Conservation (phyloP, 2,113 vertebrate genomes). For the Cryptomyrus ogoouensis region DNA sequence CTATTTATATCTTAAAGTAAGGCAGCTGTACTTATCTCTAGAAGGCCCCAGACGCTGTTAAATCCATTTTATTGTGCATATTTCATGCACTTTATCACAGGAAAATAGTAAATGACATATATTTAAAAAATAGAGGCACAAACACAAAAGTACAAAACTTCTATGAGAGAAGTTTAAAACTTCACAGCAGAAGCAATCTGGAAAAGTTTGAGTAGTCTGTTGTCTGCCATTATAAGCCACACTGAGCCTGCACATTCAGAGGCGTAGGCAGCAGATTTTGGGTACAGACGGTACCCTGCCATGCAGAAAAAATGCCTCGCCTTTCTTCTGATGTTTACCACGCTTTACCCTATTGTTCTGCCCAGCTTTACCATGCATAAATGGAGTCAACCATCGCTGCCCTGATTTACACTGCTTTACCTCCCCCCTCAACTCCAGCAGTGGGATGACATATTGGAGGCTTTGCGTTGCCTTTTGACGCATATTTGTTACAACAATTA, state of each 20-base stretch:
- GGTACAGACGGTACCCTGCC: not conserved
- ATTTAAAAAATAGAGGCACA: not conserved
- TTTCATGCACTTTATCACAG: not conserved
- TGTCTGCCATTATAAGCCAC: not conserved
- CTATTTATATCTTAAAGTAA: not conserved
- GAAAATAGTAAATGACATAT: not conserved
- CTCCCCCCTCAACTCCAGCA: not conserved
- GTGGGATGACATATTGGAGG: not conserved
- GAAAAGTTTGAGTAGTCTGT: not conserved
- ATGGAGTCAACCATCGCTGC: not conserved
- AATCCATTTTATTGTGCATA: not conserved
- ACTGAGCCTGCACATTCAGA: not conserved
- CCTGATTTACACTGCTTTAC: too few species aligned
- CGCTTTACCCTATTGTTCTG: not conserved
- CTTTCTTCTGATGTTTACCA: not conserved
- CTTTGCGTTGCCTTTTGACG: not conserved
- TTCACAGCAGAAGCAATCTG: not conserved
- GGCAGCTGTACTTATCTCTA: not conserved
- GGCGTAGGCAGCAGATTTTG: not conserved
- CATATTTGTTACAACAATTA: slow-evolving; percentile 19
- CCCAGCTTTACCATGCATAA: not conserved
- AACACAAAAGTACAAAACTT: not conserved
- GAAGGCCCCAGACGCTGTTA: not conserved
- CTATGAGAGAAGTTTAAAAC: not conserved
- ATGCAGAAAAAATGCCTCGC: not conserved